Evolutionary conservation across 2,888 invertebrate genomes (phyloP).

Genomic region (Noctua janthe): DNA sequence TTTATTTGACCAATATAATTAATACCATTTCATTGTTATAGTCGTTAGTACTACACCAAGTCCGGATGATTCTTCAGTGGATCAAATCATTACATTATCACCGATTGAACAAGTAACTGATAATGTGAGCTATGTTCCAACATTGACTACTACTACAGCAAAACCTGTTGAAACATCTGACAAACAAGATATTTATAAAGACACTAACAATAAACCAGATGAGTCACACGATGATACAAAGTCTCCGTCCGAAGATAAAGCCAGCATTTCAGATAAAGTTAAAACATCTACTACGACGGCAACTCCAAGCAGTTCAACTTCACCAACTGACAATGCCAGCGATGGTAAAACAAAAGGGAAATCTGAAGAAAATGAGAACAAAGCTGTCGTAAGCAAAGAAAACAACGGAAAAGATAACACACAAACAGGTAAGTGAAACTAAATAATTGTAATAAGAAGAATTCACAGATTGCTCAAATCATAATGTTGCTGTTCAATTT

Average conservation of each 20-base stretch:
- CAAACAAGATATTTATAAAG: background rate
- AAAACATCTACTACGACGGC: constrained; percentile 15
- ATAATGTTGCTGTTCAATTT: constrained; percentile 40
- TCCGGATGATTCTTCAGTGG: background rate
- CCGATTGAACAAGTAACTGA: constrained; percentile 57
- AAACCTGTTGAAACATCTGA: background rate
- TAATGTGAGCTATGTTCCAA: constrained; percentile 35
- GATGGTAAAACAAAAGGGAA: background rate
- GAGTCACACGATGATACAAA: background rate
- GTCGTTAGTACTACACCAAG: constrained; percentile 13
- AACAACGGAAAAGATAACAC: background rate
- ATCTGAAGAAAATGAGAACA: background rate
- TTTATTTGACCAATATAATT: background rate
- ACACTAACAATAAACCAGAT: constrained; percentile 1
- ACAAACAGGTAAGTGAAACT: constrained; percentile 38
- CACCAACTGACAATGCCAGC: background rate
- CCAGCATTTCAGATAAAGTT: background rate
- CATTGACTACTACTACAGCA: constrained; percentile 12
- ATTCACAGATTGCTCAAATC: constrained; percentile 23
- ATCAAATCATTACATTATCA: constrained; percentile 55
- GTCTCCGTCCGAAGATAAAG: background rate
- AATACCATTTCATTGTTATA: constrained; percentile 18
- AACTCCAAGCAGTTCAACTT: constrained; percentile 13
- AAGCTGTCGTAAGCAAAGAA: background rate
- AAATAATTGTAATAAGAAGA: background rate